Evolutionary conservation across 2,888 invertebrate species (phyloP).

Genomic region (Pyrochroa serraticornis): DNA sequence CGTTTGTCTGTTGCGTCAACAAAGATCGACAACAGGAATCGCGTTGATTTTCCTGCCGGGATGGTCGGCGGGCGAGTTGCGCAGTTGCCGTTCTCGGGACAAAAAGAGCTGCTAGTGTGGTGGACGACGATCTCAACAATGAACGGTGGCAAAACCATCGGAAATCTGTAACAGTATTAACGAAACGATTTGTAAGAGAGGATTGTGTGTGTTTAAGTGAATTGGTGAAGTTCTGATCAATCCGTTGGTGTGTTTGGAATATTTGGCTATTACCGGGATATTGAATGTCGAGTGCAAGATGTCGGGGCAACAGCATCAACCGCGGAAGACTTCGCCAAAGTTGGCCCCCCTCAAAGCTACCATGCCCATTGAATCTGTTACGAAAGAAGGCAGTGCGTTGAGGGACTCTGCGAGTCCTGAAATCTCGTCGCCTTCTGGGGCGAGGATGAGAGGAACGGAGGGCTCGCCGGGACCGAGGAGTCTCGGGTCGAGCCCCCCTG

Average conservation of each 20-base stretch:
- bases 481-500: slow-evolving; percentile 67
- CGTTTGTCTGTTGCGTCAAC: slow-evolving; percentile 8
- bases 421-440: not conserved
- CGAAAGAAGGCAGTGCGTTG: slow-evolving; percentile 65
- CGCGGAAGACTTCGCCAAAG: slow-evolving; percentile 67
- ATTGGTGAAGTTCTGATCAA: slow-evolving; percentile 3
- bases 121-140: slow-evolving; percentile 40
- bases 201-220: not conserved
- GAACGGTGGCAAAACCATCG: slow-evolving; percentile 30
- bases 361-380: slow-evolving; percentile 74
- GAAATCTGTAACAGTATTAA: slow-evolving; percentile 28
- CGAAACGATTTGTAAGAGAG: slow-evolving; percentile 20
- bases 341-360: slow-evolving; percentile 78
- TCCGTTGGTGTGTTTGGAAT: not conserved
- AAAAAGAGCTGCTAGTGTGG: slow-evolving; percentile 32
- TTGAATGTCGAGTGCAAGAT: slow-evolving; percentile 49
- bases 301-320: slow-evolving; percentile 59
- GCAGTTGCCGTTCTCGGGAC: slow-evolving; percentile 32
- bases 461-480: slow-evolving; percentile 74
- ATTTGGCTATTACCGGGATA: not conserved
- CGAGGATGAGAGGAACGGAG: slow-evolving; percentile 52
- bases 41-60: slow-evolving; percentile 16
- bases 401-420: slow-evolving; percentile 57
- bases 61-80: slow-evolving; percentile 25
- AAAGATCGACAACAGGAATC: not conserved